phyloP scores from a whole-genome alignment of 2,797 vertebrate genomes.

The Danio jaintianensis region DNA sequence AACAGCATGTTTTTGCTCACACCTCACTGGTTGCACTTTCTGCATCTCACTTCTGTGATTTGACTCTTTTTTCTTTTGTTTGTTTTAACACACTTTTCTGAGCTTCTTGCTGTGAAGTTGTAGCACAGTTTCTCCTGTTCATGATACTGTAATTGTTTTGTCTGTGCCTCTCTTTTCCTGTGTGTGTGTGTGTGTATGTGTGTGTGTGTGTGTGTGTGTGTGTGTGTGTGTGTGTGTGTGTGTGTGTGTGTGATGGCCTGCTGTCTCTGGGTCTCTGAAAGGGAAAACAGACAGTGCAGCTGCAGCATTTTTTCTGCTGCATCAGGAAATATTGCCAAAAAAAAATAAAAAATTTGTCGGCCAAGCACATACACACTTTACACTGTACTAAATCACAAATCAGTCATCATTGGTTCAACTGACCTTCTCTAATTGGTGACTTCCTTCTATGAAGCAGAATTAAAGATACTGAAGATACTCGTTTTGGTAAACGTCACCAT shows the following conservation, averaged over 20 bases:
- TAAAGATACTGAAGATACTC: too few relatives aligned
- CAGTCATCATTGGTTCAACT: neutral
- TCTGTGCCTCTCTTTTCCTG: too few relatives aligned
- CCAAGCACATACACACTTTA: neutral
- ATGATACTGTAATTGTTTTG: neutral
- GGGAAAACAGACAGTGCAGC: constrained; percentile 31
- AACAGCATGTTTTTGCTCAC: neutral
- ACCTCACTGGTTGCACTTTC: neutral
- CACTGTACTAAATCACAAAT: neutral
- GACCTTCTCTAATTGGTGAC: too few relatives aligned
- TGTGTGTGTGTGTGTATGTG: too few relatives aligned
- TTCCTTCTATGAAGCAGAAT: too few relatives aligned
- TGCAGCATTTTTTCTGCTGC: constrained; percentile 35
- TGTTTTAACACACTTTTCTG: too few relatives aligned
- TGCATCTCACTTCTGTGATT: neutral
- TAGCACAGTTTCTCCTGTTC: neutral
- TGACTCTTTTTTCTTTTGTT: neutral
- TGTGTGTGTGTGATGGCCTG: constrained; percentile 20
- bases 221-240: too few relatives aligned
- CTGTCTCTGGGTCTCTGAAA: constrained; percentile 13
- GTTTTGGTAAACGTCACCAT: too few relatives aligned
- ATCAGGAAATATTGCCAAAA: constrained; percentile 9
- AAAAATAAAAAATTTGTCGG: neutral
- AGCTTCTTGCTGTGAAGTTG: neutral
- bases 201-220: too few relatives aligned